These are phyloP conservation scores for Burhinus oedicnemus DNA, from an alignment of 2,113 vertebrate species.

Conservation along the genomic window DNA sequence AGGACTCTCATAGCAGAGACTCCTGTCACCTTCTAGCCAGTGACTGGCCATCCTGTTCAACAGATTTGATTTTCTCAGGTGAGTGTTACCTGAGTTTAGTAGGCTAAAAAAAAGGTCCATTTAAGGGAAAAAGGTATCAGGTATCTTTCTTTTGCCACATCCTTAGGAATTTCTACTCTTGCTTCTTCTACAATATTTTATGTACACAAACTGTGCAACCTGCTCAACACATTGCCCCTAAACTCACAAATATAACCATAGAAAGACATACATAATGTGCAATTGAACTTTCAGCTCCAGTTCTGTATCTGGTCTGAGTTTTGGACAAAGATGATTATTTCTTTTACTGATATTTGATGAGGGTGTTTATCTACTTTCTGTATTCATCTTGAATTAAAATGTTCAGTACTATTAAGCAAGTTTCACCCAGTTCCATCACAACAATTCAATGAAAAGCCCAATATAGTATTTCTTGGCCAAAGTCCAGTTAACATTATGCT, in stretches of 20 bases:
- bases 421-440: not conserved
- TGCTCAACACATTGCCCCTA: not conserved
- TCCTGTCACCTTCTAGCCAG: not conserved
- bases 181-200: not conserved
- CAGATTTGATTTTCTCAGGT: not conserved
- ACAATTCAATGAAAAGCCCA: not conserved
- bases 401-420: not conserved
- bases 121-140: not conserved
- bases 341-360: not conserved
- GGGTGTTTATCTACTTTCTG: not conserved
- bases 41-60: not conserved
- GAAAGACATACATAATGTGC: not conserved
- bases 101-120: not conserved
- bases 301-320: not conserved
- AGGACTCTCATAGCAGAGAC: not conserved
- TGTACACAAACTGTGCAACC: fast-evolving
- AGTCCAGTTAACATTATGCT: not conserved
- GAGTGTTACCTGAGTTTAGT: not conserved
- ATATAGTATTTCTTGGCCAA: not conserved
- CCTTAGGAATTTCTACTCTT: not conserved
- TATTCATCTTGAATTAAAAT: not conserved
- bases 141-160: not conserved
- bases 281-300: not conserved
- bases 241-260: not conserved
- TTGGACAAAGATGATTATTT: not conserved